Base-by-base conservation (phyloP, 1,140 invertebrate genomes). In the Eubasilissa regina region DNA sequence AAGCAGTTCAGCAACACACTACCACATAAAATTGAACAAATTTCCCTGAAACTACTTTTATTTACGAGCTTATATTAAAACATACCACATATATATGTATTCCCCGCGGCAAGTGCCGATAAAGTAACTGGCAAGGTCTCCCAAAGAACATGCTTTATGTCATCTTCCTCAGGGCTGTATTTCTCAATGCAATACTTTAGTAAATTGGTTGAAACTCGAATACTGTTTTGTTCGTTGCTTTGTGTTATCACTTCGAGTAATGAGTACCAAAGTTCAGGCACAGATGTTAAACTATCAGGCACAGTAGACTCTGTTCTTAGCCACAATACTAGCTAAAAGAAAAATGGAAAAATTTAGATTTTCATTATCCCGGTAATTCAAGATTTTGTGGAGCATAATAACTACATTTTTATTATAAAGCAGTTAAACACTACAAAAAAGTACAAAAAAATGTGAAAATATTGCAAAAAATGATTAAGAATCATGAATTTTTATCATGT, bases 211-310 rank as follows among this genome's bases (percentile, higher is more conserved):
- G 79, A 77, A 17, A 25, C 15, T 56, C 47, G 44, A 7, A 76
- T 25, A 10, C 75, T 44, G 0, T 72, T 73, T 21, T 56, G 53
- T 11, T 35, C 4, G 9, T 66, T 75, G 48, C 75, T 81, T 58
- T 75, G 72, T 1, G 66, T 70, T 13, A 83, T 77, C 51, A 83
- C 43, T 35, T 83, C 81, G 15, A 83, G 44, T 19, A 83, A 45
- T 8, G 74, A 80, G 56, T 77, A 81, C 81, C 79, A 83, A 19
- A 83, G 55, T 21, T 64, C 55, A 1, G 47, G 17, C 12, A 66
- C 12, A 12, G 74, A 62, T 45, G 45, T 51, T 13, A 83, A 60
- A 43, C 64, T 44, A 4, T 68, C 12, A 13, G 81, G 81, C 13
- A 83, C 13, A n/a, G 13, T 48, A 44, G 60, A 47, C 60, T 83